A percentile compares a stretch with the other conserved stretches of the same genome.
These are phyloP conservation scores for Hipparchia sbordonii DNA, from an alignment of 2,888 invertebrate genomes.

Conservation along the genomic window DNA sequence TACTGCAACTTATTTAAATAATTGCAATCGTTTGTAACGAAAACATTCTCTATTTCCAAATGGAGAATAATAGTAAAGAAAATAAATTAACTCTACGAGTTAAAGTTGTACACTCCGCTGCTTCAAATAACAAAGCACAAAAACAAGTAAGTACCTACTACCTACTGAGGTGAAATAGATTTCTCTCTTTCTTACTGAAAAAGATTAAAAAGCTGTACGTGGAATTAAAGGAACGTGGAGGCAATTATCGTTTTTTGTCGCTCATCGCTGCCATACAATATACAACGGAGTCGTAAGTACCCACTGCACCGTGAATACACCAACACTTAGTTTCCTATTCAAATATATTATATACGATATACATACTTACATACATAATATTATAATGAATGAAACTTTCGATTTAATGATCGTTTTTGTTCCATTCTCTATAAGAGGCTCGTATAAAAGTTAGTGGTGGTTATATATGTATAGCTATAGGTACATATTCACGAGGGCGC, in stretches of 20 bases:
- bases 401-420: neutral
- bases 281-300: constrained; percentile 20
- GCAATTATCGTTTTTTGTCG: constrained; percentile 21
- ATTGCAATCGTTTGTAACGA: no score
- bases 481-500: no score
- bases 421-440: neutral
- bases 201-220: constrained; percentile 11
- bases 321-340: constrained; percentile 17
- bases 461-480: no score
- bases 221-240: constrained; percentile 18
- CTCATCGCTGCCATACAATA: constrained; percentile 1
- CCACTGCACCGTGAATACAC: constrained; percentile 36
- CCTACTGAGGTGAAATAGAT: no score
- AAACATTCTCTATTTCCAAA: no score
- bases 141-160: no score
- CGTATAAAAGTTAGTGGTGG: neutral
- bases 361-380: neutral
- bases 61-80: no score
- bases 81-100: no score
- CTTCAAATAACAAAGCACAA: no score
- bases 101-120: no score
- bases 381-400: constrained; percentile 5
- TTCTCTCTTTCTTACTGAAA: neutral
- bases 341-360: neutral
- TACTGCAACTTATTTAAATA: no score